Evolutionary conservation across 2,888 invertebrate species (phyloP), one percentile per base, ranked within the genome.

Genomic region (Pherbina coryleti): DNA sequence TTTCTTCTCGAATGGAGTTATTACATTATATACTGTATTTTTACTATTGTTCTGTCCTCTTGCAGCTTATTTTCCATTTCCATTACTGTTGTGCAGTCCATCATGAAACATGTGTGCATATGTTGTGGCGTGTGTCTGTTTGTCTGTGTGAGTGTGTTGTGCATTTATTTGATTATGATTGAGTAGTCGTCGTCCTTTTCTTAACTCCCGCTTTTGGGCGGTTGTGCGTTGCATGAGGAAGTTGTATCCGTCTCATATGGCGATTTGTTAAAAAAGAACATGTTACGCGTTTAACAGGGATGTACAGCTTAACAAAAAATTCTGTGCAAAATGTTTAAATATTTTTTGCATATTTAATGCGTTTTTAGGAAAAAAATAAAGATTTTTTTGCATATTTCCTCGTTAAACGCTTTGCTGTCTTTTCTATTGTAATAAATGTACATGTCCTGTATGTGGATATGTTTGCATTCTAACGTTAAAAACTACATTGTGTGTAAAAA

Each of bases 141-240:
- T 55, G 1, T 14, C 44, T 44, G 44, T 37, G 69, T 51, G 11
- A 34, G 31, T 28, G 34, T 22, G 31, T 72, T 22, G 0, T 60
- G 34, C 60, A n/a, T 76, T 17, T 55, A 31, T 71, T 62, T 76
- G 60, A 62, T 62, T 62, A 62, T 70, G 76, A 73, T 73, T 73
- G 73, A 73, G 60, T 73, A 25, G 37, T 60, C 34, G 37, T 19
- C 14, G 19, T 34, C 34, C 31, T 64, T 34, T 64, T 64, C 14
- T n/a, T n/a, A 28, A 62, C 9, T 44, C 11, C 14, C 7, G 53
- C 25, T 19, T 34, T 44, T 69, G 69, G 11, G 49, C 25, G 31
- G 7, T 22, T 14, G 25, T 25, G 53, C 19, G 69, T 19, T 51
- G 19, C 0, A 44, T 28, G 57, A 57, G 7, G n/a, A 25, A 49